phyloP scores from a whole-genome alignment of 2,888 invertebrate species.

The Meandrusa payeni region DNA sequence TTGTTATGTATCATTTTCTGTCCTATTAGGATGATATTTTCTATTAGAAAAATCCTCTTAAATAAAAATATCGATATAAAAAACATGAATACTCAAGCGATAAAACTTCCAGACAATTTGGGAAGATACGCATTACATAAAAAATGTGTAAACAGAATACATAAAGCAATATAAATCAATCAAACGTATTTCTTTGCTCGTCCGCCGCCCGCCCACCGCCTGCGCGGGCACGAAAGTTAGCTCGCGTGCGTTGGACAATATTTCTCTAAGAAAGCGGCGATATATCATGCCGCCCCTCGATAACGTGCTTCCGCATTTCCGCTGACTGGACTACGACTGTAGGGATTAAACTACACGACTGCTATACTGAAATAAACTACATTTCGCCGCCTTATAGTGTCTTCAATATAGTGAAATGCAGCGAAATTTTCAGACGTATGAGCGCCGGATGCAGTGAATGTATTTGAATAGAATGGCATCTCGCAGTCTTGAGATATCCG shows the following conservation, averaged over 20 bases:
- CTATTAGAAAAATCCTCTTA: too few relatives aligned
- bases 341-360: conserved; percentile 17
- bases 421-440: conserved; percentile 3
- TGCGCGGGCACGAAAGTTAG: conserved; percentile 37
- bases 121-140: background rate
- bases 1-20: too few relatives aligned
- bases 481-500: too few relatives aligned
- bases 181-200: conserved; percentile 5
- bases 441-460: background rate
- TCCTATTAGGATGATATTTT: too few relatives aligned
- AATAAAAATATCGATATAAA: too few relatives aligned
- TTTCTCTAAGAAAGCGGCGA: conserved; percentile 60
- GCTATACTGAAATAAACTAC: conserved; percentile 8
- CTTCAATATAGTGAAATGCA: conserved; percentile 11
- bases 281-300: conserved; percentile 68
- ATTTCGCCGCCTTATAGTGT: conserved; percentile 1
- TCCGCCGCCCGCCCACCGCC: background rate
- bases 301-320: conserved; percentile 56
- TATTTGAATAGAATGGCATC: conserved; percentile 1
- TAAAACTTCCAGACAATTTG: background rate
- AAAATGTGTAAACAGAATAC: conserved; percentile 7
- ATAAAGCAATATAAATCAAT: conserved; percentile 9
- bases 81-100: too few relatives aligned
- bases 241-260: conserved; percentile 56
- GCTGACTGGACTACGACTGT: conserved; percentile 43